phyloP scores from a whole-genome alignment of 2,113 vertebrate genomes.

The Heliornis fulica region DNA sequence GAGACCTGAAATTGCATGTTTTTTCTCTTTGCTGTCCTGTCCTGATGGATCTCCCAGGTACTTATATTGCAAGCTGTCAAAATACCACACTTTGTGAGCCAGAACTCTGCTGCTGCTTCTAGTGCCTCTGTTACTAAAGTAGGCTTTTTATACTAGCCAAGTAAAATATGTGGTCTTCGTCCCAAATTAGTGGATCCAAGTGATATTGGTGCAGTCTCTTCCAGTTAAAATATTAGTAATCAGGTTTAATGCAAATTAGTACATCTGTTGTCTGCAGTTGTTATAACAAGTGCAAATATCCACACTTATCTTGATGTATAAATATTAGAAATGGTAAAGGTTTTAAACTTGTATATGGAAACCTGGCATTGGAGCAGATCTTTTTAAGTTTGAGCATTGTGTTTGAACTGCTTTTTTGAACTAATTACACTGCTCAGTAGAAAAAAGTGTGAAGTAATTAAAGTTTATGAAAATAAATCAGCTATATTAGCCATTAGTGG shows the following conservation, averaged over 20 bases:
- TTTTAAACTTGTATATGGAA: not conserved
- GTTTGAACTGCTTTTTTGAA: not conserved
- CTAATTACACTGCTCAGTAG: not conserved
- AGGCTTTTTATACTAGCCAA: not conserved
- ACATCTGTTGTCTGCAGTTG: not conserved
- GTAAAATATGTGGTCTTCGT: not conserved
- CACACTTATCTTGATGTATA: not conserved
- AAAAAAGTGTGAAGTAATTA: conserved; percentile 39
- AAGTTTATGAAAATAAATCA: conserved; percentile 64
- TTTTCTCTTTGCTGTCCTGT: not conserved
- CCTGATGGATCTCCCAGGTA: not conserved
- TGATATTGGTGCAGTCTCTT: not conserved
- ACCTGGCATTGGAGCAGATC: not conserved
- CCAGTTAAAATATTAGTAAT: not conserved
- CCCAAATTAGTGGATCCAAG: not conserved
- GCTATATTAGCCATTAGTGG: conserved; percentile 40
- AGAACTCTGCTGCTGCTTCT: not conserved
- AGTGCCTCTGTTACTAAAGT: not conserved
- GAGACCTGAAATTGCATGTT: accelerated
- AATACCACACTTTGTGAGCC: not conserved
- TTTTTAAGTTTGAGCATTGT: not conserved
- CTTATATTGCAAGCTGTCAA: not conserved
- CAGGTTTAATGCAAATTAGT: not conserved
- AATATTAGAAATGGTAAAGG: not conserved
- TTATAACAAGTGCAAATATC: not conserved